Evolutionary conservation across 2,797 vertebrate genomes (phyloP).

Genomic region (Pipistrellus pygmaeus): DNA sequence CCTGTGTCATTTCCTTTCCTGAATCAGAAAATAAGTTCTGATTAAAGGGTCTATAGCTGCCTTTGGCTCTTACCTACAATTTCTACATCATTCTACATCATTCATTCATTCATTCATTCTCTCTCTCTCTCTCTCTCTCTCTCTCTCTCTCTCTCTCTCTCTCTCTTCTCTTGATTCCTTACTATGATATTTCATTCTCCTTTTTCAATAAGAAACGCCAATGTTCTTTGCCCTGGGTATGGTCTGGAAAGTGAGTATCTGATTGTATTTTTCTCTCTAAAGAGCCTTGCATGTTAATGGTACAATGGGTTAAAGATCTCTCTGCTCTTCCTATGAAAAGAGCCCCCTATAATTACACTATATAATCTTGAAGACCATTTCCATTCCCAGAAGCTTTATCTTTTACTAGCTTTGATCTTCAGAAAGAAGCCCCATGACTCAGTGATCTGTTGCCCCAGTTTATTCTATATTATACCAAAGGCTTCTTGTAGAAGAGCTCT

Average conservation of each 20-base stretch:
- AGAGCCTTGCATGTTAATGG: neutral
- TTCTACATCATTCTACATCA: constrained; percentile 19
- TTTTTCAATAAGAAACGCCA: neutral
- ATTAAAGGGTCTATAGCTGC: neutral
- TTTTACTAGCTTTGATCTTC: neutral
- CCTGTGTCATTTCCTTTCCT: neutral
- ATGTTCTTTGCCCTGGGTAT: neutral
- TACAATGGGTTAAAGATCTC: neutral
- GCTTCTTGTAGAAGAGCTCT: neutral
- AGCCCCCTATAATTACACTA: neutral
- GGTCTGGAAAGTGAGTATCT: neutral
- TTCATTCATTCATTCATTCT: too few relatives aligned
- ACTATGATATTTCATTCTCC: neutral
- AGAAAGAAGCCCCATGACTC: neutral
- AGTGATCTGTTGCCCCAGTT: neutral
- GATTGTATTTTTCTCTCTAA: neutral
- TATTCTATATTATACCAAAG: neutral
- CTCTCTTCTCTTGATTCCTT: neutral
- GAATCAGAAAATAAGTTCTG: constrained; percentile 22
- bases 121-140: neutral
- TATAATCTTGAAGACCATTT: neutral
- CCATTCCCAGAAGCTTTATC: neutral
- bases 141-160: too few relatives aligned
- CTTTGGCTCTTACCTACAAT: neutral
- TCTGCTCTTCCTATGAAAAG: neutral